Evolutionary conservation across 2,113 vertebrate genomes (phyloP), one percentile per base, ranked within the genome.

Genomic region (Toxotes chatareus): DNA sequence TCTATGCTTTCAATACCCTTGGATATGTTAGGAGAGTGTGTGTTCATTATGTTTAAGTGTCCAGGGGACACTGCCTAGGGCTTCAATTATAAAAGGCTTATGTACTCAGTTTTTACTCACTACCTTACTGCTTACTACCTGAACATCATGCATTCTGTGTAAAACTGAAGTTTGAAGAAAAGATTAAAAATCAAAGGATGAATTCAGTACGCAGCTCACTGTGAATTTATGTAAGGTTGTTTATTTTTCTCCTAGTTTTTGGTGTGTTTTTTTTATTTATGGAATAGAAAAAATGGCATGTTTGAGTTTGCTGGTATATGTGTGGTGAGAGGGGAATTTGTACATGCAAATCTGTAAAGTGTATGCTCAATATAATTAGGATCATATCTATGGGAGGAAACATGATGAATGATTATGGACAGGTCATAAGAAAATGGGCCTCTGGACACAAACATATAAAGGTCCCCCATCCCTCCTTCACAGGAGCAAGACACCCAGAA

Each of bases 21-120:
- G 40, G 13, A 64, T 65, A 8, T 53, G 47, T 57, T 31, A 44
- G 32, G 40, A 57, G 40, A 19, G 14, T 7, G 16, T 74, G n/a
- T 70, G 23, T 67, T 88, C 32, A 65, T 70, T 60, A 63, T 55
- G 46, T 7, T 19, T 40, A 23, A 53, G 65, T 75, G 32, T 71
- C 34, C 53, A 32, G 64, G 57, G 49, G 21, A 67, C n/a, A 66
- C 31, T 36, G n/a, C 55, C 38, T 56, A 0, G 1, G 53, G 46
- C 46, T 75, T 68, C 38, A 59, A 55, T 81, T 70, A 74, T 74
- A 56, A 81, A 77, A 55, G 59, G n/a, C 51, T 80, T 84, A 69
- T 73, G 34, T 60, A 23, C 56, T 68, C 56, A 78, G 63, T 51
- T 62, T 55, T 42, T 64, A 38, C 53, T 27, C 12, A 53, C 51